Evolutionary conservation across 1,140 invertebrate species (phyloP).

Genomic region (Tachypleus tridentatus): DNA sequence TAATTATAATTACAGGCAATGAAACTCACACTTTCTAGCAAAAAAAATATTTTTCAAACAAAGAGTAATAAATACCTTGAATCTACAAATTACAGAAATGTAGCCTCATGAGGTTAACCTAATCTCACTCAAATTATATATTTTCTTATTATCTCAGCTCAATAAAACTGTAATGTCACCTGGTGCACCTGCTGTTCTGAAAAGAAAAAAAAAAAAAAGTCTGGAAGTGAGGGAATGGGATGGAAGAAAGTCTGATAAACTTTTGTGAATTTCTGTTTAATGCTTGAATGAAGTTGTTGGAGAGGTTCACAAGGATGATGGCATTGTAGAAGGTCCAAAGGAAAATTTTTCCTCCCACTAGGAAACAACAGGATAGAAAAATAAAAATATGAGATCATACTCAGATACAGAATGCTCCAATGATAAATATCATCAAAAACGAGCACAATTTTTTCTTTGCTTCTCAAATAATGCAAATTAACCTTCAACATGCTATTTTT

Average conservation of each 20-base stretch:
- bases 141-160: neutral
- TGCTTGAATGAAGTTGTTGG: constrained; percentile 46
- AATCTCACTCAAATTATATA: neutral
- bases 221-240: constrained; percentile 47
- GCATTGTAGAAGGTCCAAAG: constrained; percentile 28
- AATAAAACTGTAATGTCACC: constrained; percentile 24
- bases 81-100: too few relatives aligned
- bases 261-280: constrained; percentile 50
- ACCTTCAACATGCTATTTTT: too few relatives aligned
- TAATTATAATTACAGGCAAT: too few relatives aligned
- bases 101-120: too few relatives aligned
- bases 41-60: neutral
- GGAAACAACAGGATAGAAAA: neutral
- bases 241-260: constrained; percentile 50
- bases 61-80: constrained; percentile 9
- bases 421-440: too few relatives aligned
- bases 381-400: too few relatives aligned
- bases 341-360: constrained; percentile 19
- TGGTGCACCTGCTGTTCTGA: constrained; percentile 24
- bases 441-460: too few relatives aligned
- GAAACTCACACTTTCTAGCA: neutral
- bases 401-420: too few relatives aligned
- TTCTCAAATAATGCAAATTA: too few relatives aligned
- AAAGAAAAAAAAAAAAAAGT: constrained; percentile 47
- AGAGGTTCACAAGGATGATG: constrained; percentile 42